Evolutionary conservation across 1,140 invertebrate genomes (phyloP).

Genomic region (Hylaeus volcanicus): DNA sequence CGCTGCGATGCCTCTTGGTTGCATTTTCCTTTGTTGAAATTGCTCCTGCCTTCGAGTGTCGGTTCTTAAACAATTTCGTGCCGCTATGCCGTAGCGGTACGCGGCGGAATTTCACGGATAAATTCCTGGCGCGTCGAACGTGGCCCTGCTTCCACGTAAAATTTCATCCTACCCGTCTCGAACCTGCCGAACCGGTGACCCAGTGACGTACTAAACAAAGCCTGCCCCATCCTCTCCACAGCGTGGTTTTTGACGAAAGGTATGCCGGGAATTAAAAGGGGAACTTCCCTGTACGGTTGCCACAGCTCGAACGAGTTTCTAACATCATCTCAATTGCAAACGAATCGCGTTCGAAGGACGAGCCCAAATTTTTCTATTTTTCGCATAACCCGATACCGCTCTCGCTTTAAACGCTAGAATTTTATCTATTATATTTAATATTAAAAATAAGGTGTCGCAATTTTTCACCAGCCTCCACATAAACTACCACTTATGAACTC

Average conservation of each 20-base stretch:
- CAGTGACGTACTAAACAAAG: slow-evolving; percentile 49
- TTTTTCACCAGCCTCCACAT: too few relatives aligned
- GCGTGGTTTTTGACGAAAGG: slow-evolving; percentile 27
- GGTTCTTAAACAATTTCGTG: slow-evolving; percentile 34
- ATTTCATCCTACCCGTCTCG: slow-evolving; percentile 14
- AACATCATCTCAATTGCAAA: slow-evolving; percentile 12
- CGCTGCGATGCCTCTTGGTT: neutral
- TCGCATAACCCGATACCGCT: too few relatives aligned
- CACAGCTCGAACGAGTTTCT: neutral
- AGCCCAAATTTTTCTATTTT: neutral
- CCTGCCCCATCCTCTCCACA: neutral
- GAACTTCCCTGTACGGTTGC: slow-evolving; percentile 5
- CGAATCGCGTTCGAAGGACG: neutral
- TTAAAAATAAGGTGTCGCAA: too few relatives aligned
- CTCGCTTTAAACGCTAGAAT: too few relatives aligned
- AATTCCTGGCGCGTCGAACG: slow-evolving; percentile 39
- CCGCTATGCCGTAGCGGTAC: slow-evolving; percentile 8
- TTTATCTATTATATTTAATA: too few relatives aligned
- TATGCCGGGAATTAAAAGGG: slow-evolving; percentile 36
- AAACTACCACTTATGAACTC: too few relatives aligned
- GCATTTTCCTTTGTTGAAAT: slow-evolving; percentile 33
- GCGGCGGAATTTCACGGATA: slow-evolving; percentile 39
- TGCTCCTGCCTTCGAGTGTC: slow-evolving; percentile 20
- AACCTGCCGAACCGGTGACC: slow-evolving; percentile 32
- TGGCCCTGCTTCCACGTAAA: slow-evolving; percentile 48